Evolutionary conservation across 64 coral and sea anemone genomes (phyloP).

Genomic region (Hydrozoanthus tunicans): DNA sequence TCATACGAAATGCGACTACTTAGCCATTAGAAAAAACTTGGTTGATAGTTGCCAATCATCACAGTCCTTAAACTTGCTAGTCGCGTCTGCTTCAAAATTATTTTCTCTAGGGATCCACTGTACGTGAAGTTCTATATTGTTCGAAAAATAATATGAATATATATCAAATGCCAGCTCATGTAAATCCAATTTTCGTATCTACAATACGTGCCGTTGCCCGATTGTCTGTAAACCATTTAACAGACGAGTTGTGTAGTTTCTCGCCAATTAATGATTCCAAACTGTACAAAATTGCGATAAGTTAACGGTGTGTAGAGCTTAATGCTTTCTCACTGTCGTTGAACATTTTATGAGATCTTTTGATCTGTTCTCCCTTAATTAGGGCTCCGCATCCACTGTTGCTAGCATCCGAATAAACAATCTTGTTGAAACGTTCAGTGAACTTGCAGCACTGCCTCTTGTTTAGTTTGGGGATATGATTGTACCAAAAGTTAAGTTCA

Average conservation of each 20-base stretch:
- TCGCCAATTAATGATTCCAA: not conserved
- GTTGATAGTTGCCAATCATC: too few species aligned
- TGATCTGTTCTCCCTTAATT: too few species aligned
- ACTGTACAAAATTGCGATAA: conserved; percentile 1
- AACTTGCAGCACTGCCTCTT: not conserved
- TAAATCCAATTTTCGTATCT: not conserved
- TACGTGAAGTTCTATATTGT: too few species aligned
- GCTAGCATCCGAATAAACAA: too few species aligned
- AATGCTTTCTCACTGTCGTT: not conserved
- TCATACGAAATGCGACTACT: not conserved
- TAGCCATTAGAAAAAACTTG: not conserved
- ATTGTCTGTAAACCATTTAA: not conserved
- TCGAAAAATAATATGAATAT: too few species aligned
- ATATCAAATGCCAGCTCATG: not conserved
- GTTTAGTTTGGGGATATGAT: not conserved
- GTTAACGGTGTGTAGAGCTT: not conserved
- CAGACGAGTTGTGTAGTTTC: not conserved
- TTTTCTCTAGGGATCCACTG: too few species aligned
- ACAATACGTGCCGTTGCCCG: not conserved
- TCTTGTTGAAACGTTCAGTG: too few species aligned
- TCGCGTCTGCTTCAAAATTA: too few species aligned
- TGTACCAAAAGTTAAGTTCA: conserved; percentile 1
- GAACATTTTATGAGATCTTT: conserved; percentile 30
- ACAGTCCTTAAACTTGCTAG: too few species aligned
- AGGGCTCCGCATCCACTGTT: not conserved